These are phyloP conservation scores for Drosophila rubida DNA, from an alignment of 2,888 invertebrate genomes.

Conservation along the genomic window DNA sequence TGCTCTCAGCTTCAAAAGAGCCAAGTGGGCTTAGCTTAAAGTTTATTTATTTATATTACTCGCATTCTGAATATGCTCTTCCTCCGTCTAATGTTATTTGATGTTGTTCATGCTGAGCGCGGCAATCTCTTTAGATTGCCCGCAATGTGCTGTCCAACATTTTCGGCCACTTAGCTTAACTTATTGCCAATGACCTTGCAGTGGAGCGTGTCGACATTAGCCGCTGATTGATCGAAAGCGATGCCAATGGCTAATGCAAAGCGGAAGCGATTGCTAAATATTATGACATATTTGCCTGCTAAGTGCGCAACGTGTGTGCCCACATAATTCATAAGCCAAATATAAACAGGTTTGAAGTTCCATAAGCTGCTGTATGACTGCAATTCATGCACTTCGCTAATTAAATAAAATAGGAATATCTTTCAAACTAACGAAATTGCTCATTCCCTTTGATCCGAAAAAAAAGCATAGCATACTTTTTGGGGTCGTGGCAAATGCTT, in stretches of 20 bases:
- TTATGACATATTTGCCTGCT: slow-evolving; percentile 10
- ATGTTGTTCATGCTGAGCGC: slow-evolving; percentile 10
- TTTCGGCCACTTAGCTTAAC: slow-evolving; percentile 27
- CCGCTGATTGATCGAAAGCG: slow-evolving; percentile 12
- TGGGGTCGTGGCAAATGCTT: not conserved
- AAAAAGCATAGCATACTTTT: not conserved
- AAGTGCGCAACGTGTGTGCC: not conserved
- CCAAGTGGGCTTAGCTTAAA: slow-evolving; percentile 59
- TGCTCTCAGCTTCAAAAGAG: slow-evolving; percentile 34
- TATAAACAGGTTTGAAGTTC: not conserved
- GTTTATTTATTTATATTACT: slow-evolving; percentile 57
- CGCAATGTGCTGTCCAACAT: slow-evolving; percentile 7
- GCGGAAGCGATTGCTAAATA: slow-evolving; percentile 13
- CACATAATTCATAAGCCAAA: not conserved
- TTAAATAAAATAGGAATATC: not conserved
- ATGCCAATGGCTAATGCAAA: slow-evolving; percentile 19
- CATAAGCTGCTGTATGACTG: too few relatives aligned
- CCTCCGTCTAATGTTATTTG: slow-evolving; percentile 26
- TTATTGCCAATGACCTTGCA: slow-evolving; percentile 36
- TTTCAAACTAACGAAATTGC: not conserved
- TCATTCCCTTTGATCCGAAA: not conserved
- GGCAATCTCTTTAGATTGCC: slow-evolving; percentile 12
- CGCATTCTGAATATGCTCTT: slow-evolving; percentile 15
- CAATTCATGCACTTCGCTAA: not conserved
- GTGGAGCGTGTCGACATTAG: slow-evolving; percentile 9